phyloP scores from a whole-genome alignment of 2,888 invertebrate species.

The Thecophora atra region DNA sequence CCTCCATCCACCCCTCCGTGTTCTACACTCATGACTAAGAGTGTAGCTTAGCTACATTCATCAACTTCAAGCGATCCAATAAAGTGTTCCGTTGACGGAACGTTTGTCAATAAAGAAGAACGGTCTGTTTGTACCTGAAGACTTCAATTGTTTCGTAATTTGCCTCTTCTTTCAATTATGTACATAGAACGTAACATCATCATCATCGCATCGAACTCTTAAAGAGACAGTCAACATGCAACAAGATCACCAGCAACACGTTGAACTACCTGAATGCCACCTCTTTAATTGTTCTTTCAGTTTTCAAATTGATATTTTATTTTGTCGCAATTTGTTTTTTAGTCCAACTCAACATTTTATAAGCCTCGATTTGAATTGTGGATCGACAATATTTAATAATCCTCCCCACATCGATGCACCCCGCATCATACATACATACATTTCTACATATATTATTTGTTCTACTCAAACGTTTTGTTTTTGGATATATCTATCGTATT shows the following conservation, averaged over 20 bases:
- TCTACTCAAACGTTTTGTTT: constrained; percentile 5
- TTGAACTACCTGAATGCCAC: background rate
- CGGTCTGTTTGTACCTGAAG: constrained; percentile 29
- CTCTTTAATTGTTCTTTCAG: background rate
- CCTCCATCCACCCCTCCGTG: background rate
- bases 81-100: constrained; percentile 29
- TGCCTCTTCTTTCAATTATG: constrained; percentile 4
- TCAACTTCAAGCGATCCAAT: constrained; percentile 13
- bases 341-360: background rate
- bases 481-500: constrained; percentile 52
- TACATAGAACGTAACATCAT: background rate
- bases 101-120: constrained; percentile 37
- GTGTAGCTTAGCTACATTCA: constrained; percentile 24
- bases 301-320: background rate
- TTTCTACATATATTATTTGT: constrained; percentile 21
- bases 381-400: constrained; percentile 12
- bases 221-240: background rate
- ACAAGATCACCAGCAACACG: constrained; percentile 4
- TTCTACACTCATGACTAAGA: constrained; percentile 7
- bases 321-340: constrained; percentile 10
- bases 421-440: too few relatives aligned
- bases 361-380: background rate
- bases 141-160: constrained; percentile 26
- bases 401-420: background rate
- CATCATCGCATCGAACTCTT: background rate